Percentiles rank a stretch among this genome's conserved stretches.
phyloP scores from a whole-genome alignment of 1,140 invertebrate genomes.

The Macrotrachela quadricornifera region DNA sequence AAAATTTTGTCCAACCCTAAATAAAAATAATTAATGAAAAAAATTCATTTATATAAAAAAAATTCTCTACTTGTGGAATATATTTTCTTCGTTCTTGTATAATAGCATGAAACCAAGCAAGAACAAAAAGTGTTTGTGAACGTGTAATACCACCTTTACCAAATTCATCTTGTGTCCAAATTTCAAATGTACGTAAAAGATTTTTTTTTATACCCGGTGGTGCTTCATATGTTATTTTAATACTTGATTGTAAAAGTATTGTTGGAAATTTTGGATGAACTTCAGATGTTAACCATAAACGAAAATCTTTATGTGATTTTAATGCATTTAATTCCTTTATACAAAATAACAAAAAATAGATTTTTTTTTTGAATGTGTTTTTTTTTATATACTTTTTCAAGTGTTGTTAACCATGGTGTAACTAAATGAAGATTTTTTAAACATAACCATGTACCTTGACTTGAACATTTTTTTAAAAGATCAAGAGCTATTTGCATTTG shows the following conservation, averaged over 20 bases:
- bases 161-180: constrained; percentile 36
- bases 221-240: constrained; percentile 67
- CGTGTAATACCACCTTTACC: constrained; percentile 28
- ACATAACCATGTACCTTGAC: constrained; percentile 48
- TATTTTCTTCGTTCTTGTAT: constrained; percentile 64
- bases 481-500: constrained; percentile 41
- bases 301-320: constrained; percentile 40
- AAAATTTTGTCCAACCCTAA: constrained; percentile 59
- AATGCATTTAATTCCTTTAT: constrained; percentile 38
- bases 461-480: constrained; percentile 34
- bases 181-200: constrained; percentile 37
- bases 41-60: neutral
- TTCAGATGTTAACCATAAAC: constrained; percentile 56
- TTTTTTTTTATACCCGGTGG: constrained; percentile 46
- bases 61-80: constrained; percentile 42
- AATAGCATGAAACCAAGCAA: constrained; percentile 62
- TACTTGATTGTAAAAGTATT: constrained; percentile 41
- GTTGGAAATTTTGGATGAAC: constrained; percentile 43
- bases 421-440: constrained; percentile 73
- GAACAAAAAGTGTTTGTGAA: constrained; percentile 40
- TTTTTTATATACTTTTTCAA: constrained; percentile 40
- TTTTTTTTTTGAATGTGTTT: too few relatives aligned
- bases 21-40: constrained; percentile 10
- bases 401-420: constrained; percentile 46
- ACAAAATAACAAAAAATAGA: constrained; percentile 5